These are phyloP conservation scores for Clarias laeviceps DNA, from an alignment of 2,797 vertebrate genomes.

Conservation along the genomic window DNA sequence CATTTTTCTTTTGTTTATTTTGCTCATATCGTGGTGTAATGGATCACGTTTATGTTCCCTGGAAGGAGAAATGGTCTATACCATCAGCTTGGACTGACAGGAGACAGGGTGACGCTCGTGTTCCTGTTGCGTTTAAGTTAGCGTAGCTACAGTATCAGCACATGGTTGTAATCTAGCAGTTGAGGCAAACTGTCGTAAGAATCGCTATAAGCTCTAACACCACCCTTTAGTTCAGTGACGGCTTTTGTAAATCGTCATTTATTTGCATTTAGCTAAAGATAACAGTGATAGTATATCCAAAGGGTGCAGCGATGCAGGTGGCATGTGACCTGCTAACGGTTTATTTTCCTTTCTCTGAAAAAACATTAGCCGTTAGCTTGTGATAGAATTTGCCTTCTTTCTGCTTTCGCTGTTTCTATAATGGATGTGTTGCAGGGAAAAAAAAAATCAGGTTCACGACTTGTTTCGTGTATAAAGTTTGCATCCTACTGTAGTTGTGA, in stretches of 20 bases:
- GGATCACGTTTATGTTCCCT: too few species aligned
- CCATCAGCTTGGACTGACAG: too few species aligned
- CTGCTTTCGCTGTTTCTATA: background rate
- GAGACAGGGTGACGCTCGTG: background rate
- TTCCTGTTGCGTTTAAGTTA: background rate
- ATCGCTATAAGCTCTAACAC: background rate
- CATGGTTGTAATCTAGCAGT: background rate
- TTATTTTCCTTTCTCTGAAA: background rate
- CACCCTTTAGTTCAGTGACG: background rate
- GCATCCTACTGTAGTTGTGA: too few species aligned
- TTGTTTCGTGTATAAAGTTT: too few species aligned
- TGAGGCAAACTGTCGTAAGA: background rate
- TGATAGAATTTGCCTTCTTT: background rate
- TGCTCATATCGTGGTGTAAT: too few species aligned
- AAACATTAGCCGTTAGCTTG: background rate
- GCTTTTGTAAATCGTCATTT: background rate
- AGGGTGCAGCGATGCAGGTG: background rate
- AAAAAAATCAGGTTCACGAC: too few species aligned
- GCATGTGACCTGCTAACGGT: background rate
- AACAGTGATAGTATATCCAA: background rate
- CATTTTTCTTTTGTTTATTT: too few species aligned
- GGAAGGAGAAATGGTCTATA: too few species aligned
- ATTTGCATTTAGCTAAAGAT: background rate
- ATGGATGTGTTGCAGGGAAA: background rate
- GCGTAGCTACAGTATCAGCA: background rate